Conservation (phyloP, 2,888 invertebrate genomes). For the Lasioglossum lativentre region DNA sequence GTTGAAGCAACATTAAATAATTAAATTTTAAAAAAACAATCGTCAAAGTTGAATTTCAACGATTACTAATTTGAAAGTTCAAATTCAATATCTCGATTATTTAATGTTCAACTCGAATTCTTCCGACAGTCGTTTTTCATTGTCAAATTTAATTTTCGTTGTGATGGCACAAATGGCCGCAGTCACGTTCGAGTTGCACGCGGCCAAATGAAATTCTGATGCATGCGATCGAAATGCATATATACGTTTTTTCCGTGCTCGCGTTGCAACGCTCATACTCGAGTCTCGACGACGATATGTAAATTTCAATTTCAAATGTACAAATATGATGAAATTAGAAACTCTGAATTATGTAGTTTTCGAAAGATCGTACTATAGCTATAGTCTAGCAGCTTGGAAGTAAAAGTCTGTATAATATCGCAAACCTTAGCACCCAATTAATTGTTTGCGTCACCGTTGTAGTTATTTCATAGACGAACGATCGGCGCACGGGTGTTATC, state of each 20-base stretch:
- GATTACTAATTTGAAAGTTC: too few species aligned
- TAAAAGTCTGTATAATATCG: neutral
- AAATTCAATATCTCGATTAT: neutral
- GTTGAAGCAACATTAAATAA: too few species aligned
- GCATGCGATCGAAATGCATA: neutral
- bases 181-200: neutral
- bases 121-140: neutral
- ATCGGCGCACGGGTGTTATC: constrained; percentile 18
- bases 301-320: neutral
- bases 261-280: neutral
- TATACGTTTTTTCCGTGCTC: neutral
- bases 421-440: neutral
- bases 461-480: constrained; percentile 13
- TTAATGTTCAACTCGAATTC: neutral
- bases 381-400: neutral
- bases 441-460: constrained; percentile 14
- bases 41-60: too few species aligned
- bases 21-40: too few species aligned
- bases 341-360: neutral
- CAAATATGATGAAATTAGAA: neutral
- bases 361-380: neutral
- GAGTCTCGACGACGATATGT: neutral
- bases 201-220: neutral
- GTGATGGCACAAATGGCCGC: neutral
- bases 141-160: neutral